phyloP scores from a whole-genome alignment of 2,888 invertebrate genomes.

The Plagodis pulveraria region DNA sequence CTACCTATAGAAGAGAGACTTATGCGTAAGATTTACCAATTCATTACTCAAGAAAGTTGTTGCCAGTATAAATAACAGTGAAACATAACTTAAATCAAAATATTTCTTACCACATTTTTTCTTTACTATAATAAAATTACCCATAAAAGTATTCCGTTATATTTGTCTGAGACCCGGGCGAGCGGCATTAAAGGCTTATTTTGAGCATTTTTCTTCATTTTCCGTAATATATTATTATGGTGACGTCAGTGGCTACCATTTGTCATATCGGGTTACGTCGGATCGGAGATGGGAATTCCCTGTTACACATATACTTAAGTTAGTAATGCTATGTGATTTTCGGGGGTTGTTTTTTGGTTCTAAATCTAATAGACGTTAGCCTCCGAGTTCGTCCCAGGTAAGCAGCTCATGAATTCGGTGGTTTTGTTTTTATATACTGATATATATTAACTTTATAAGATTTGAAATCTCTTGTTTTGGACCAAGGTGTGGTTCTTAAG shows the following conservation, averaged over 20 bases:
- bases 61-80: neutral
- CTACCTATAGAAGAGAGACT: no score
- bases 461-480: no score
- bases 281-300: slow-evolving; percentile 29
- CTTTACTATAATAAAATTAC: slow-evolving; percentile 22
- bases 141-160: slow-evolving; percentile 28
- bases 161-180: slow-evolving; percentile 33
- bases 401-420: no score
- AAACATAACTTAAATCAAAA: neutral
- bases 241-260: slow-evolving; percentile 57
- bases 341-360: neutral
- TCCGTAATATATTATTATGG: slow-evolving; percentile 59
- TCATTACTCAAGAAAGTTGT: no score
- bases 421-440: no score
- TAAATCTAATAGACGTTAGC: no score
- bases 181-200: slow-evolving; percentile 55
- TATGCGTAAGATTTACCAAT: no score
- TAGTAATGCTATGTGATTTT: neutral
- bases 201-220: slow-evolving; percentile 60
- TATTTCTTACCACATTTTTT: slow-evolving; percentile 18
- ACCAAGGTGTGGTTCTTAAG: no score
- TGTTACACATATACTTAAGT: slow-evolving; percentile 8
- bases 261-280: slow-evolving; percentile 56
- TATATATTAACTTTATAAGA: no score
- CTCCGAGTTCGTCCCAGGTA: no score